Evolutionary conservation across 1,140 invertebrate species (phyloP), one percentile per base, ranked within the genome.

Genomic region (Sesamia nonagrioides): DNA sequence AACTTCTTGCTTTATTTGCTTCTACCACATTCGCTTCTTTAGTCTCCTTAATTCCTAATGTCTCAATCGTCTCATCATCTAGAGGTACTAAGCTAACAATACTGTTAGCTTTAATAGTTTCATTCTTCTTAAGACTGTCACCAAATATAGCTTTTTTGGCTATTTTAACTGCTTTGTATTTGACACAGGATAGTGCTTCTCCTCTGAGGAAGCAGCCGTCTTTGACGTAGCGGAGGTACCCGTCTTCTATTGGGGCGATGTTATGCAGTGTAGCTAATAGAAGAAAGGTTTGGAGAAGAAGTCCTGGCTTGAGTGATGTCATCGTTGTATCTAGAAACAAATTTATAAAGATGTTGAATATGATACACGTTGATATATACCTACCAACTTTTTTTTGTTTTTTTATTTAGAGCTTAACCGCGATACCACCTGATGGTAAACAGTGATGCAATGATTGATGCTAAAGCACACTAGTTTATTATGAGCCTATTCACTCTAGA

Each of bases 141-240:
- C 91, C 92, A 35, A 95, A 95, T 71, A 95, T 85, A 0, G 92
- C 89, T 42, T 86, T 92, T 66, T 89, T 93, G 0, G 90, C 90
- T 48, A 95, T 88, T 87, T 93, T 95, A 42, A 95, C 82, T 0
- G 91, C 93, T 85, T 90, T 92, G 48, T 95, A 95, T 76, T 95
- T 95, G 33, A 95, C 84, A 68, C 93, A 95, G 2, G 90, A 89
- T 50, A 95, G 75, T 7, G 92, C 92, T 82, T 95, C 93, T 2
- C 93, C 92, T 82, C 87, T 86, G 7, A 89, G 40, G 17, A 91
- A 91, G 66, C 93, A 95, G 68, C 86, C 86, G 68, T 94, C 92
- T 88, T 94, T 95, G 18, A 95, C 88, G 54, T 89, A 90, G 1
- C 91, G 74, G 1, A 94, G 76, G 69, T 95, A 95, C 9, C 87